Evolutionary conservation across 2,797 vertebrate genomes (phyloP).

Genomic region (Tragopan temminckii): DNA sequence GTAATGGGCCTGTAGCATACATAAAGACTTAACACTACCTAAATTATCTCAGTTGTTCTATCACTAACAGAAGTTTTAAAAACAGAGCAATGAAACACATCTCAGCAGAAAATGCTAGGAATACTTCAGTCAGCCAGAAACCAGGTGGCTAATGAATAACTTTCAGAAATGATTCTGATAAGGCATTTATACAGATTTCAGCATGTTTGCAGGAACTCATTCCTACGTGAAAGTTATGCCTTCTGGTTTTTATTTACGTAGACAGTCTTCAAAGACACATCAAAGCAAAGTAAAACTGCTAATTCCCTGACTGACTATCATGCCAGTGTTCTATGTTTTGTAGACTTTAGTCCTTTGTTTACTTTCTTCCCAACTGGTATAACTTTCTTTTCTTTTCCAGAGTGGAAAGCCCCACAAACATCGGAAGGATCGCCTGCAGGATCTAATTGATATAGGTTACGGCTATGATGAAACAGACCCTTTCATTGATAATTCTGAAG

Average conservation of each 20-base stretch:
- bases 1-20: neutral
- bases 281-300: neutral
- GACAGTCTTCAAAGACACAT: neutral
- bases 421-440: slow-evolving; percentile 95
- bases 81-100: neutral
- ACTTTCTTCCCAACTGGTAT: neutral
- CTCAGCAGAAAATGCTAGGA: neutral
- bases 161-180: neutral
- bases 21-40: neutral
- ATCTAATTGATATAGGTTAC: slow-evolving; percentile 97
- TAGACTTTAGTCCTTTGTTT: neutral
- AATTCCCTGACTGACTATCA: neutral
- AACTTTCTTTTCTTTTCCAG: slow-evolving; percentile 78
- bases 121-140: neutral
- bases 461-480: slow-evolving; percentile 98
- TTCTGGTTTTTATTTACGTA: neutral
- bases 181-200: neutral
- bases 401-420: slow-evolving; percentile 89
- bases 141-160: neutral
- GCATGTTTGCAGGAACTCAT: neutral
- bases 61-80: neutral
- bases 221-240: neutral
- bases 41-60: neutral
- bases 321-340: neutral
- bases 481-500: slow-evolving; percentile 98